A percentile compares a stretch with the other conserved stretches of the same genome.
Conservation (phyloP, 1,140 invertebrate species). For the Drosophila yakuba region DNA sequence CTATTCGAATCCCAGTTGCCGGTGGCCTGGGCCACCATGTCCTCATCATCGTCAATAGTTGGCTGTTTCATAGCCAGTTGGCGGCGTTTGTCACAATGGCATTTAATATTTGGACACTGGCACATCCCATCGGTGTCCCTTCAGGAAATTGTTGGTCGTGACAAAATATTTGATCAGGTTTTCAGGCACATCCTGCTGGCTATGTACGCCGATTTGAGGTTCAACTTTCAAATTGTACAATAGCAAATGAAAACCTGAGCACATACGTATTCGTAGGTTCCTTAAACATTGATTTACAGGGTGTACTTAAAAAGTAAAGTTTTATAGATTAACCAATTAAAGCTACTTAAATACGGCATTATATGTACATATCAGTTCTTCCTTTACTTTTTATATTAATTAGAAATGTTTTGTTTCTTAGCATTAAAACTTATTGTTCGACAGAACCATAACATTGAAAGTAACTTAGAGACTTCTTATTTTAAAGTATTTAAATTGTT, state of each 20-base stretch:
- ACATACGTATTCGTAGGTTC: not conserved
- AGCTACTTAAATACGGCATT: no score
- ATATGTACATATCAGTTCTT: no score
- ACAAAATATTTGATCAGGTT: constrained; percentile 68
- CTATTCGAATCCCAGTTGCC: constrained; percentile 13
- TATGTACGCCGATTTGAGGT: constrained; percentile 3
- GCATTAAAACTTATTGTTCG: no score
- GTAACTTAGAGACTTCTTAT: no score
- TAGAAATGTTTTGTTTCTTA: no score
- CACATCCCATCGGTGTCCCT: constrained; percentile 22
- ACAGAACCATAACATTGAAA: no score
- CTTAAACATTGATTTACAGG: not conserved
- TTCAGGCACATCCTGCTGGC: constrained; percentile 2
- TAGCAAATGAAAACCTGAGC: not conserved
- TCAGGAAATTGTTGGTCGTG: constrained; percentile 57
- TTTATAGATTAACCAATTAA: no score
- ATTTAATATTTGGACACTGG: constrained; percentile 78
- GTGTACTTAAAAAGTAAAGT: no score
- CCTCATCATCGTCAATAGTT: constrained; percentile 69
- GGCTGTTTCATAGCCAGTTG: constrained; percentile 80
- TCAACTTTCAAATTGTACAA: constrained; percentile 15
- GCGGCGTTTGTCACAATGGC: constrained; percentile 75
- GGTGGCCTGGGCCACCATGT: constrained; percentile 27
- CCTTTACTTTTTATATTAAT: no score
- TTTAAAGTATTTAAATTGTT: no score